These are phyloP conservation scores for Coleophora deauratella DNA, from an alignment of 2,888 invertebrate genomes.

Conservation along the genomic window DNA sequence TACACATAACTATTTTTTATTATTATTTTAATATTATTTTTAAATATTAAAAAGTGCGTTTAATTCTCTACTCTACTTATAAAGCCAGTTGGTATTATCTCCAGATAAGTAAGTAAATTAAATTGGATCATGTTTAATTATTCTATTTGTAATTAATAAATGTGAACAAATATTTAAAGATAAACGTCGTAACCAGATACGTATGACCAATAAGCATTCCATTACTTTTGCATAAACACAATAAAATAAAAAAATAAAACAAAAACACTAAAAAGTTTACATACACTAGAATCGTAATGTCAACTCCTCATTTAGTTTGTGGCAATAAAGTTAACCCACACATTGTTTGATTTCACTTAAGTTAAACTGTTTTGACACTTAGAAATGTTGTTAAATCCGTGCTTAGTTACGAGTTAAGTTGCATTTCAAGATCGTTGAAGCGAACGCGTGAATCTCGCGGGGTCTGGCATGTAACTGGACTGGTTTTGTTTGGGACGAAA, in stretches of 20 bases:
- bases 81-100: not conserved
- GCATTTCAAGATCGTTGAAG: conserved; percentile 24
- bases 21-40: too few species aligned
- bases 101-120: not conserved
- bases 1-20: too few species aligned
- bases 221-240: conserved; percentile 13
- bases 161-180: conserved; percentile 8
- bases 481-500: not conserved
- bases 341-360: conserved; percentile 17
- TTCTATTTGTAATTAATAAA: too few species aligned
- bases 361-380: conserved; percentile 14
- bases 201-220: conserved; percentile 29
- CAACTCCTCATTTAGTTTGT: not conserved
- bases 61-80: not conserved
- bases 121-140: conserved; percentile 6
- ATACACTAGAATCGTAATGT: conserved; percentile 19
- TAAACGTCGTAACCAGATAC: conserved; percentile 16
- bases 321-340: conserved; percentile 16
- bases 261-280: conserved; percentile 24
- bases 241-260: conserved; percentile 26
- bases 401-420: conserved; percentile 28
- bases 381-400: conserved; percentile 4
- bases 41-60: too few species aligned
- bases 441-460: conserved; percentile 31
- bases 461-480: conserved; percentile 33